Conservation (phyloP, 2,888 invertebrate species). For the Arrhopalites spinosus region DNA sequence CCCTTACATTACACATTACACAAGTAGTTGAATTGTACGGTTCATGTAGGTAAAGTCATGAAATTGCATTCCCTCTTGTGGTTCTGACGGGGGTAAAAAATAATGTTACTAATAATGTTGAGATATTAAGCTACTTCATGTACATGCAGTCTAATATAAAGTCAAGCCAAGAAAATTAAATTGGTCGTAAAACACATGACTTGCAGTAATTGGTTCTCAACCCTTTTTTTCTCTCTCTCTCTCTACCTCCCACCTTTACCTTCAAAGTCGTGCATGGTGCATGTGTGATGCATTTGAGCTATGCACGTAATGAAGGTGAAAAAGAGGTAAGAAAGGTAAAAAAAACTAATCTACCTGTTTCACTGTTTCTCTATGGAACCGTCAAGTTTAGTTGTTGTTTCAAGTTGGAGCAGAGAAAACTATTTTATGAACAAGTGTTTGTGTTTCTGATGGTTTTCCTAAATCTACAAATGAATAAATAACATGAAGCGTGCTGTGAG, state of each 20-base stretch:
- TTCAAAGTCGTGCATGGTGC: background rate
- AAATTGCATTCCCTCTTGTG: background rate
- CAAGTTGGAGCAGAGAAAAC: background rate
- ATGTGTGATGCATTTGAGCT: background rate
- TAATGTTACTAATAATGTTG: background rate
- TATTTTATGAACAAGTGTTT: background rate
- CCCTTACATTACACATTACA: background rate
- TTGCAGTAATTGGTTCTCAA: slow-evolving; percentile 23
- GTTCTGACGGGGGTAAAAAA: no score
- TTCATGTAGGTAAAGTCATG: background rate
- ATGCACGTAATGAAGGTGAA: background rate
- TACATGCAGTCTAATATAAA: no score
- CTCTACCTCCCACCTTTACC: background rate
- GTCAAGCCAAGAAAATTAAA: slow-evolving; percentile 2
- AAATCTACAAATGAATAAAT: slow-evolving; percentile 7
- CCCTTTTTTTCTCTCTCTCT: background rate
- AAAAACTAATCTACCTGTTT: slow-evolving; percentile 7
- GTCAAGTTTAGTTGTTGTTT: background rate
- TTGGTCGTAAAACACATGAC: slow-evolving; percentile 27
- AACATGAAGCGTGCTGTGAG: background rate
- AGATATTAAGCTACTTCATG: background rate
- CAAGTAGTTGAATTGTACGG: background rate
- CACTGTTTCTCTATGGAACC: background rate
- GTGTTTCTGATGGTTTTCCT: background rate
- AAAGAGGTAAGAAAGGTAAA: background rate